Conservation (phyloP, 2,888 invertebrate species). For the Shargacucullia verbasci region DNA sequence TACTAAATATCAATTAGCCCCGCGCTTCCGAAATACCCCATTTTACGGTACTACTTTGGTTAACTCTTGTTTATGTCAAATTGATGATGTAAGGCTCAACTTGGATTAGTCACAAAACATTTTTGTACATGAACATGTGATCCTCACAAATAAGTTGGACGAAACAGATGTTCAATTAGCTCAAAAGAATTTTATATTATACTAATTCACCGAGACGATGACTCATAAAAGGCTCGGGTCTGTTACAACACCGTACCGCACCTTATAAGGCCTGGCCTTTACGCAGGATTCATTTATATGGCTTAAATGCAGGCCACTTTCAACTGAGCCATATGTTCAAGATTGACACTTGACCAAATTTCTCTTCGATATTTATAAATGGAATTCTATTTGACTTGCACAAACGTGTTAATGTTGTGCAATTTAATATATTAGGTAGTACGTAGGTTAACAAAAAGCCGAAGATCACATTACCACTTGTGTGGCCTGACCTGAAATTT, state of each 20-base stretch:
- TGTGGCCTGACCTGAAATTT: constrained; percentile 61
- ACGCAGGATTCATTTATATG: constrained; percentile 84
- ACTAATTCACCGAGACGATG: constrained; percentile 81
- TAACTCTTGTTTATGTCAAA: constrained; percentile 3
- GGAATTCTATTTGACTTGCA: constrained; percentile 38
- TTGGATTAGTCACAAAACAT: constrained; percentile 50
- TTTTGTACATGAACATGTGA: constrained; percentile 50
- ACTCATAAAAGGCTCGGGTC: constrained; percentile 81
- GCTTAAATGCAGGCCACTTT: constrained; percentile 84
- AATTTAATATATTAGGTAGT: constrained; percentile 40
- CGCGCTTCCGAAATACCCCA: too few relatives aligned
- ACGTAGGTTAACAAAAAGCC: constrained; percentile 41
- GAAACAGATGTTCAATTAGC: constrained; percentile 83
- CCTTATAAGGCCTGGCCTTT: constrained; percentile 86
- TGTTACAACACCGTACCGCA: constrained; percentile 77
- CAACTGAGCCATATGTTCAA: constrained; percentile 85
- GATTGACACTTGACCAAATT: constrained; percentile 84
- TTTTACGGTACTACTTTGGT: neutral
- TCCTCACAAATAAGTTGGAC: constrained; percentile 53
- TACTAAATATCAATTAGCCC: too few relatives aligned
- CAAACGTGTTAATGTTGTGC: constrained; percentile 33
- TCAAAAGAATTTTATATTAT: constrained; percentile 78
- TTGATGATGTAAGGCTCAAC: constrained; percentile 20
- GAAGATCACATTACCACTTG: constrained; percentile 48
- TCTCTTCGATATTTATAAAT: constrained; percentile 65